A percentile compares a stretch with the other conserved stretches of the same genome.
phyloP scores from a whole-genome alignment of 2,797 vertebrate genomes.

The Moxostoma hubbsi region DNA sequence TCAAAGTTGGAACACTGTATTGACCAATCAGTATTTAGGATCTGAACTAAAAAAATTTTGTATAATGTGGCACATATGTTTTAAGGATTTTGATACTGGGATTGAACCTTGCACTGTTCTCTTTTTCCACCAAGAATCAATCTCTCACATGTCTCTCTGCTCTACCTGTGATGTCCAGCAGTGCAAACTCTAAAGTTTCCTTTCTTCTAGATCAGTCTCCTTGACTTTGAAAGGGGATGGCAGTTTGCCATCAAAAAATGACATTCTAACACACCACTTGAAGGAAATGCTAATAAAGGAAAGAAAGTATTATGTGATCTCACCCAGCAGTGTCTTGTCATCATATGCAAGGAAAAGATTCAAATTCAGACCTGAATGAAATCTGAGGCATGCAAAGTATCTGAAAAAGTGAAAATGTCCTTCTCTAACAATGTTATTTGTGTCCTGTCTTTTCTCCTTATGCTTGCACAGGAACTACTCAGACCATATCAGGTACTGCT shows the following conservation, averaged over 20 bases:
- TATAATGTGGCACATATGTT: too few species aligned
- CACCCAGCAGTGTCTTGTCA: slow-evolving; percentile 7
- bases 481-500: slow-evolving; percentile 80
- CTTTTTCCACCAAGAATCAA: too few species aligned
- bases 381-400: slow-evolving; percentile 20
- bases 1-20: too few species aligned
- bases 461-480: slow-evolving; percentile 80
- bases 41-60: too few species aligned
- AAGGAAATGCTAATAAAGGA: slow-evolving; percentile 38
- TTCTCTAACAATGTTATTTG: slow-evolving; percentile 67
- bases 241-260: slow-evolving; percentile 31
- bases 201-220: slow-evolving; percentile 41
- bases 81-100: too few species aligned
- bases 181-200: slow-evolving; percentile 18
- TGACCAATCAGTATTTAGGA: too few species aligned
- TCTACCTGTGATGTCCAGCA: slow-evolving; percentile 24
- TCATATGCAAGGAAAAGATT: slow-evolving; percentile 16
- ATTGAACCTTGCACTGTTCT: too few species aligned
- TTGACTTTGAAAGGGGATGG: slow-evolving; percentile 43
- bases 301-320: slow-evolving; percentile 35
- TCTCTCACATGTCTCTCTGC: slow-evolving; percentile 6
- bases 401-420: slow-evolving; percentile 56
- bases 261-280: slow-evolving; percentile 22
- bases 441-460: slow-evolving; percentile 61
- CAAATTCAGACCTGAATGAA: slow-evolving; percentile 13